Evolutionary conservation across 2,797 vertebrate genomes (phyloP).

Genomic region (Remorina albescens): DNA sequence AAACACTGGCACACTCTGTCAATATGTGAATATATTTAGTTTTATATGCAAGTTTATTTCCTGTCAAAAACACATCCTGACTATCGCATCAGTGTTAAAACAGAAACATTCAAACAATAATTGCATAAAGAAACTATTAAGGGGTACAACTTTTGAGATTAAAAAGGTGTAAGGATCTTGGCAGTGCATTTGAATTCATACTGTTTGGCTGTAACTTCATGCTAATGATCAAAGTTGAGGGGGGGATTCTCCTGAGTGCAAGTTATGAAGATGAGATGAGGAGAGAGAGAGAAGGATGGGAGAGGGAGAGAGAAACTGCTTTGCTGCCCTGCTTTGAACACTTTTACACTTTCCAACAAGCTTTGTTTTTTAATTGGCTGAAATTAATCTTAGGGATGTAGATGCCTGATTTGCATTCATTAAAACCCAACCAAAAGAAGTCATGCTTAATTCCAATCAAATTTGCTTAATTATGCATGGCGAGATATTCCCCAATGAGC

Average conservation of each 20-base stretch:
- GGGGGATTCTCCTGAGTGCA: conserved; percentile 84
- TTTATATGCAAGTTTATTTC: conserved; percentile 14
- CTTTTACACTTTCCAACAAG: conserved; percentile 97
- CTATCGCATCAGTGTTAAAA: conserved; percentile 22
- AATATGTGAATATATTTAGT: conserved; percentile 16
- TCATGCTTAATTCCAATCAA: conserved; percentile 99
- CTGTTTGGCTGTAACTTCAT: conserved; percentile 83
- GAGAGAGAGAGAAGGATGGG: conserved; percentile 63
- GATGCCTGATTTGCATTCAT: conserved; percentile 99
- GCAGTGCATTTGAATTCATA: conserved; percentile 79
- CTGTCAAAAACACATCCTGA: conserved; percentile 1
- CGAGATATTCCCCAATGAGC: conserved; percentile 99
- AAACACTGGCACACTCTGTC: conserved; percentile 19
- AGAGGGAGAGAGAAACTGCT: conserved; percentile 77
- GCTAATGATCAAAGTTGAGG: conserved; percentile 88
- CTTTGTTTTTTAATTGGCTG: conserved; percentile 99
- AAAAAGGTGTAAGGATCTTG: conserved; percentile 66
- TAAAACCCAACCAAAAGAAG: conserved; percentile 99
- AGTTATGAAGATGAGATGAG: conserved; percentile 88
- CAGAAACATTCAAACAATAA: conserved; percentile 37
- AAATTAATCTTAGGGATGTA: conserved; percentile 99
- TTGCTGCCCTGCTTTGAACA: conserved; percentile 92
- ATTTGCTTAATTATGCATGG: conserved; percentile 99
- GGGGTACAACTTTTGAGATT: conserved; percentile 66
- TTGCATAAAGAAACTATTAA: conserved; percentile 56